Conservation (phyloP, 2,113 vertebrate genomes). For the Henicopernis longicauda region DNA sequence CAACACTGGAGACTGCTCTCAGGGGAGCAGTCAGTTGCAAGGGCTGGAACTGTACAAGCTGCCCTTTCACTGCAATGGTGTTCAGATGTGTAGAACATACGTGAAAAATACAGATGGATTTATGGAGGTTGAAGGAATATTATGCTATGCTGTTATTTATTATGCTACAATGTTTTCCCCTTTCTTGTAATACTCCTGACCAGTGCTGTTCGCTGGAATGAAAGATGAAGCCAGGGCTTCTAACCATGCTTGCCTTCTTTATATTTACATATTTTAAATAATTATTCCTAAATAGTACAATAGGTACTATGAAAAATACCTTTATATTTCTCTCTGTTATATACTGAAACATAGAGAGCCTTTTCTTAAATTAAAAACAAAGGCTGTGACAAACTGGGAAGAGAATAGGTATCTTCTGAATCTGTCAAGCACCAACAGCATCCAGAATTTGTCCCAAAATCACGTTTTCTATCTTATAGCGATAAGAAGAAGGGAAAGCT, state of each 20-base stretch:
- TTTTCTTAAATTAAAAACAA: not conserved
- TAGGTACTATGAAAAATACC: not conserved
- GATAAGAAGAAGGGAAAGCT: not conserved
- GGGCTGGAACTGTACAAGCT: not conserved
- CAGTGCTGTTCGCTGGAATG: not conserved
- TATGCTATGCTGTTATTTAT: not conserved
- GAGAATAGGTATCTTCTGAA: not conserved
- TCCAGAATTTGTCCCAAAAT: not conserved
- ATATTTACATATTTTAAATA: not conserved
- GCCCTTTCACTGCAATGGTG: not conserved
- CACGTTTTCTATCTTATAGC: not conserved
- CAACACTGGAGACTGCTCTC: not conserved
- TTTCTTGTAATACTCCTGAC: not conserved
- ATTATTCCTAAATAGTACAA: not conserved
- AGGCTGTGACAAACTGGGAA: not conserved
- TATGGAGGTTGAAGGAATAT: not conserved
- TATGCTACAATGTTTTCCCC: not conserved
- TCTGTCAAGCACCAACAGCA: not conserved
- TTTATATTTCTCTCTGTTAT: not conserved
- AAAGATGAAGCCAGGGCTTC: not conserved
- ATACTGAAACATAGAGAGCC: not conserved
- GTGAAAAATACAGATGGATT: not conserved
- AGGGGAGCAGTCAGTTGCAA: not conserved
- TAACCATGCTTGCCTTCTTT: not conserved
- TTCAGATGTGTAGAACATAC: not conserved